Evolutionary conservation across 2,888 invertebrate species (phyloP), one percentile per base, ranked within the genome.

Genomic region (Aporophyla lueneburgensis): DNA sequence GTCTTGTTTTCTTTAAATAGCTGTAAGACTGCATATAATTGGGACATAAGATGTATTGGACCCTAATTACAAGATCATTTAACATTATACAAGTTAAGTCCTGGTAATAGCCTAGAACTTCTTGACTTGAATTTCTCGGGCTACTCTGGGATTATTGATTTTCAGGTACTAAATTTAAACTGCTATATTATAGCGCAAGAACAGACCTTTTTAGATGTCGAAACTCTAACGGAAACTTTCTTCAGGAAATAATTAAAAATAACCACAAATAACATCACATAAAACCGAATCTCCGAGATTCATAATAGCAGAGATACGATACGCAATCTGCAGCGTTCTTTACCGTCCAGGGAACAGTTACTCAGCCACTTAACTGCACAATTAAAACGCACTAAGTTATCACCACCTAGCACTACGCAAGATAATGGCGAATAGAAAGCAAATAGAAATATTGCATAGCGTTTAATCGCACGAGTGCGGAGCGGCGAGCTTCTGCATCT

Each of bases 401-500:
- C 93, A 85, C 87, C 91, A 90, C 92, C 92, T 93, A 90, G 91
- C 93, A 91, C 92, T 88, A 84, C 80, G 66, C 74, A 63, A 90
- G 93, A 92, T 92, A 92, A 90, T 82, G 87, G 86, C 24, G 61
- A 84, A 83, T 88, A 83, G 88, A 88, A 88, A 83, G 92, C 91
- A 90, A 94, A 94, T 94, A 94, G 94, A 95, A 94, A 94, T 93
- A 94, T 93, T 92, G 91, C 87, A 84, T 86, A 81, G 87, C 86
- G 86, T 86, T 86, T 83, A 86, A 88, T 88, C 85, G 86, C 71
- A 63, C 75, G 85, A 86, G 76, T 78, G 81, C 82, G 89, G 87
- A 91, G 93, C 93, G 91, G 92, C 91, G 83, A 89, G 87, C 93
- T 88, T 96, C 93, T 94, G 92, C 93, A 96, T 96, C 96, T 94